These are phyloP conservation scores for Cossypha dichroa DNA, from an alignment of 2,797 vertebrate species.

Conservation along the genomic window DNA sequence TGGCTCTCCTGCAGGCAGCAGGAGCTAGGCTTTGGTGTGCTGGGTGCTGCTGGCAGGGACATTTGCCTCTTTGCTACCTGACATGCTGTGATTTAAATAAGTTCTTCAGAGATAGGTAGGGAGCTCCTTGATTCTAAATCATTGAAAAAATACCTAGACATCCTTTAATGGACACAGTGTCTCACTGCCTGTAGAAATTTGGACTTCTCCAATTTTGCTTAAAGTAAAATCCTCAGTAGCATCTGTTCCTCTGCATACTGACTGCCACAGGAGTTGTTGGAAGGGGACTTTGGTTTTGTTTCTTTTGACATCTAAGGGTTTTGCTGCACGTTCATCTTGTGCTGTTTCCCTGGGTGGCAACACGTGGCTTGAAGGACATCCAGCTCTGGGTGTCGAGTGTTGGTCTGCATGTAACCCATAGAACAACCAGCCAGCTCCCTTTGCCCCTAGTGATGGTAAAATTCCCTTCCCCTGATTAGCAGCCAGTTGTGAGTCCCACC, in stretches of 20 bases:
- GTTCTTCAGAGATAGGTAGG: not conserved
- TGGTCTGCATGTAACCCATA: rapidly evolving
- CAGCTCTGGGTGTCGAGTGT: not conserved
- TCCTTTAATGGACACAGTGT: not conserved
- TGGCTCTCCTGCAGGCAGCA: not conserved
- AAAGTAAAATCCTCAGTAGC: not conserved
- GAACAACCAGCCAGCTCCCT: rapidly evolving
- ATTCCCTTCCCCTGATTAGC: no score
- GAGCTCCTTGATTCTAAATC: not conserved
- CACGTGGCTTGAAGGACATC: rapidly evolving
- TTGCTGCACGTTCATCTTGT: rapidly evolving
- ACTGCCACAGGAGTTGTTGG: not conserved
- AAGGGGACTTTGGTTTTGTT: not conserved
- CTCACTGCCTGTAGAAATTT: not conserved
- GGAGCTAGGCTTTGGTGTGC: not conserved
- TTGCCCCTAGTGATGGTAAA: rapidly evolving
- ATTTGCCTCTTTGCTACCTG: not conserved
- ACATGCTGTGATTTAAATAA: not conserved
- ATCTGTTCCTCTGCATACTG: not conserved
- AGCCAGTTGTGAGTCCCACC: not conserved
- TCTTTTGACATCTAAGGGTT: not conserved
- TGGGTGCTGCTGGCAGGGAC: not conserved
- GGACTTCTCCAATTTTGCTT: not conserved
- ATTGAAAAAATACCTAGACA: not conserved
- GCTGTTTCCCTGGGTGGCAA: not conserved